Evolutionary conservation across 2,888 invertebrate species (phyloP).

Genomic region (Nemoura dubitans): DNA sequence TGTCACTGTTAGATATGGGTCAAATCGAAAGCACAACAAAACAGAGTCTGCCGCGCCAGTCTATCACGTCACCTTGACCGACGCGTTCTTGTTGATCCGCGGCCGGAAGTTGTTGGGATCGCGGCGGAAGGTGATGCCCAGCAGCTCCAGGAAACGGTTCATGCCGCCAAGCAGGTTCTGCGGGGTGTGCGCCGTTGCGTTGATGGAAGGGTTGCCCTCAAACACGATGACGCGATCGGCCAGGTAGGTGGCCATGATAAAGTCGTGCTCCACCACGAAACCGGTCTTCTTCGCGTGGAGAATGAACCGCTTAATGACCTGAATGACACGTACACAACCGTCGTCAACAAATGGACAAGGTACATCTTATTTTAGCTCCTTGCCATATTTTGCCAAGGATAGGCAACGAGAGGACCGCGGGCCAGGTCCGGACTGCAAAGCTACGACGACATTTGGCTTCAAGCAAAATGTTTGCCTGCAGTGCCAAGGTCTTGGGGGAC

Average conservation of each 20-base stretch:
- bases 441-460: too few relatives aligned
- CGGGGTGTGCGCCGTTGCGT: slow-evolving; percentile 90
- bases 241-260: slow-evolving; percentile 99
- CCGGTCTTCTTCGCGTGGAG: slow-evolving; percentile 99
- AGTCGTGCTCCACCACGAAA: slow-evolving; percentile 99
- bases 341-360: too few relatives aligned
- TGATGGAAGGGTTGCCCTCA: slow-evolving; percentile 91
- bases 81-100: slow-evolving; percentile 95
- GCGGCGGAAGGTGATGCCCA: slow-evolving; percentile 97
- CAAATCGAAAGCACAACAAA: not conserved
- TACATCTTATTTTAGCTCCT: too few relatives aligned
- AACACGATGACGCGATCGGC: slow-evolving; percentile 99
- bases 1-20: not conserved
- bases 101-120: slow-evolving; percentile 99
- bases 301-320: slow-evolving; percentile 72
- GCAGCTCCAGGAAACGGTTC: slow-evolving; percentile 94
- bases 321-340: not conserved
- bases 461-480: too few relatives aligned
- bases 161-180: slow-evolving; percentile 95
- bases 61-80: slow-evolving; percentile 85
- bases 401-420: too few relatives aligned
- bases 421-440: too few relatives aligned
- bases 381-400: too few relatives aligned
- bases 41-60: not conserved
- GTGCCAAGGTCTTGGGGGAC: too few relatives aligned